Evolutionary conservation across 2,888 invertebrate species (phyloP), one percentile per base, ranked within the genome.

Genomic region (Cataglyphis rosenhaueri): DNA sequence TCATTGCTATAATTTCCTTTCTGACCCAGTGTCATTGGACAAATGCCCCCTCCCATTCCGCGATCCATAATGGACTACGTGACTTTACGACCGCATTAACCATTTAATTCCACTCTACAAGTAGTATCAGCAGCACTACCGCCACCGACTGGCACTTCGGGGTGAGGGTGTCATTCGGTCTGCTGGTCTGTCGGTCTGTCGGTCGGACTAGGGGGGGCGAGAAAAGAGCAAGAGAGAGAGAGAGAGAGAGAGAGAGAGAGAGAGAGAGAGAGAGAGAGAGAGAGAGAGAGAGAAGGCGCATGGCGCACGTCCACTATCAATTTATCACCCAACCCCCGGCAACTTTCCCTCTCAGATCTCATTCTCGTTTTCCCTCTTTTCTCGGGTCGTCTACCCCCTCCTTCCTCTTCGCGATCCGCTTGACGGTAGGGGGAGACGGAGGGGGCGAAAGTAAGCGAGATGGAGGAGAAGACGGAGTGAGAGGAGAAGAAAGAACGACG

Each of bases 231-330:
- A 57, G 21, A 41, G 52, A 68, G 76, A 76, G 41, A 52, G n/a
- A 48, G 59, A 52, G 25, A 0, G 74, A 73, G 57, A 62, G 59
- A 59, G 74, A 65, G 76, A 84, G 83, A 84, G n/a, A 57, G 21
- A 41, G 52, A 78, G 76, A 76, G 41, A 57, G 21, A 41, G 52
- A 78, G 76, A 76, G 41, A 52, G n/a, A 48, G 59, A 52, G 29
- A 0, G 74, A 73, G 57, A 62, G 59, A 59, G 74, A 65, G 76
- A 84, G 83, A 84, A 85, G 87, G 89, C 88, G 92, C 93, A 93
- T 93, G 93, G 91, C 92, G 91, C 91, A 90, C 92, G 94, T 93
- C 93, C 93, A 93, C 93, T 94, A 94, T 93, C 94, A 94, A 93
- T 94, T 94, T 93, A 94, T 94, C 93, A 93, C 92, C 91, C 92